Base-by-base conservation (phyloP, 2,113 vertebrate species). In the Amphiprion ocellaris region DNA sequence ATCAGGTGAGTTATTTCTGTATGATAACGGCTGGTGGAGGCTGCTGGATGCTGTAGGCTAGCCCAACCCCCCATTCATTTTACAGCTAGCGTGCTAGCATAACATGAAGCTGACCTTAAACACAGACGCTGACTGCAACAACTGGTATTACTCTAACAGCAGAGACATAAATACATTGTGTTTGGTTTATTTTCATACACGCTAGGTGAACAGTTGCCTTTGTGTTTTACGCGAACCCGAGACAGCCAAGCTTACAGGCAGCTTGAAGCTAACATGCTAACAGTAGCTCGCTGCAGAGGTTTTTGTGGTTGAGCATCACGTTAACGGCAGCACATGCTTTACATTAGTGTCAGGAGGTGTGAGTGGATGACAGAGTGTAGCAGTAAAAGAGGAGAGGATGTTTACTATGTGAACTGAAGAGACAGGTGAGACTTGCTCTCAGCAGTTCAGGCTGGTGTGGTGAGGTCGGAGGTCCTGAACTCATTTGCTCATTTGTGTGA, bases 1-100 rank as follows among this genome's bases (percentile, higher is more conserved):
- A 92, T 82, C 96, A 97, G 96, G 96, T 97, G 94, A 95, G 96
- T 92, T 16, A 26, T 74, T 9, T 28, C 9, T 41, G 71, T 60
- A 44, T 60, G 11, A 19, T 9, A 16, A 62, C 52, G 68, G 63
- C 21, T 71, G 83, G 64, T 46, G 74, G 53, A 74, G 74, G 82
- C 65, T 73, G 84, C 67, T 73, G 81, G 83, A 77, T 69, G 85
- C 80, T 87, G 82, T 56, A 61, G 79, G 90, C 78, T 92, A 91
- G 75, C 90, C 89, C 91, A 92, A 77, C 92, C 92, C 91, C 65
- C 77, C 89, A 84, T 90, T 82, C 89, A 87, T 90, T 79, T 59
- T 33, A 77, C 82, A 66, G 82, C 77, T 76, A 83, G 65, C 78
- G 72, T 21, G 66, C 69, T 89, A 91, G 74, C 84, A 81, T 16